Conservation (phyloP, 1,140 invertebrate genomes). For the Acromyrmex heyeri region DNA sequence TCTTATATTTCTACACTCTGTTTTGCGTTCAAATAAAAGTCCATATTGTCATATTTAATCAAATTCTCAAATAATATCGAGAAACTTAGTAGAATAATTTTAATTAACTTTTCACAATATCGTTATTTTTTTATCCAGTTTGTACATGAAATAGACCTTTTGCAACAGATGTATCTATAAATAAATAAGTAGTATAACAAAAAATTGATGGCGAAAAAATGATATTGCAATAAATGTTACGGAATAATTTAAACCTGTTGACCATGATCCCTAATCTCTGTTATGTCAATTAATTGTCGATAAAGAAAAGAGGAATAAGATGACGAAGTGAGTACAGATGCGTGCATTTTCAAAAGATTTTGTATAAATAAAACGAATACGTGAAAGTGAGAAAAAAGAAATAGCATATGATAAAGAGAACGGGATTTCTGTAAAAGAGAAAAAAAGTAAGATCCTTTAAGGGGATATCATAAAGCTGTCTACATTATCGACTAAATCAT, state of each 20-base stretch:
- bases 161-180: too few species aligned
- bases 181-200: too few species aligned
- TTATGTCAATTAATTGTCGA: too few species aligned
- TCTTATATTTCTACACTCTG: background rate
- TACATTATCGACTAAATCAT: too few species aligned
- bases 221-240: too few species aligned
- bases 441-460: too few species aligned
- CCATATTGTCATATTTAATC: background rate
- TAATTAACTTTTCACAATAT: background rate
- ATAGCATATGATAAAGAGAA: slow-evolving; percentile 18
- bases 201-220: too few species aligned
- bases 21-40: slow-evolving; percentile 2
- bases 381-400: background rate
- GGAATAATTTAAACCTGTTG: too few species aligned
- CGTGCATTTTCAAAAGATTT: background rate
- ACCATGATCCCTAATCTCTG: too few species aligned
- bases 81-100: background rate
- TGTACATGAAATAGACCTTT: background rate
- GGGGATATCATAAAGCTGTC: too few species aligned
- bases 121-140: background rate
- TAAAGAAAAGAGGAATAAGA: too few species aligned
- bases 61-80: background rate
- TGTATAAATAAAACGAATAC: slow-evolving; percentile 8
- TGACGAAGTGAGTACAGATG: background rate
- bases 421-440: background rate